Evolutionary conservation across 1,140 invertebrate species (phyloP).

Genomic region (Brachionus sp.): DNA sequence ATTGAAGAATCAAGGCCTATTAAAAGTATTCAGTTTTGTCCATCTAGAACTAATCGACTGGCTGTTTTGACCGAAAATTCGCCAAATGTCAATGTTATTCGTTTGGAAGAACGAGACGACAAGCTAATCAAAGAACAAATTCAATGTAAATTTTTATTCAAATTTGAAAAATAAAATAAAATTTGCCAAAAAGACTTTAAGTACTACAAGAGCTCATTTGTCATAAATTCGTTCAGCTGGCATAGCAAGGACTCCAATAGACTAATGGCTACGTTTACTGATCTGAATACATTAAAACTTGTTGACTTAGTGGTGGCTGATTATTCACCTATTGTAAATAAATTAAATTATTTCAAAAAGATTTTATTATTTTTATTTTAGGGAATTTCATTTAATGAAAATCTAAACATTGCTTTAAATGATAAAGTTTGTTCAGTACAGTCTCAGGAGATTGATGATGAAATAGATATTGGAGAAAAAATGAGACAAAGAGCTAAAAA

Average conservation of each 20-base stretch:
- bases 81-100: not conserved
- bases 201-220: not conserved
- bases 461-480: constrained; percentile 22
- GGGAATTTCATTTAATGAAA: not conserved
- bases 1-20: constrained; percentile 23
- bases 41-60: not conserved
- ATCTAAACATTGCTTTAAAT: not conserved
- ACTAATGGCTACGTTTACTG: constrained; percentile 9
- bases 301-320: not conserved
- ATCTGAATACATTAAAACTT: not conserved
- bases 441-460: not conserved
- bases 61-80: constrained; percentile 29
- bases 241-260: constrained; percentile 28
- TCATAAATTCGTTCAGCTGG: constrained; percentile 31
- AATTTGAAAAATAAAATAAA: not conserved
- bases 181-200: not conserved
- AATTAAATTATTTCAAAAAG: not conserved
- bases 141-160: not conserved
- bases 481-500: constrained; percentile 31
- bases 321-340: not conserved
- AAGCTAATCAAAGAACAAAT: constrained; percentile 9
- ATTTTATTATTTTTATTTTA: not conserved
- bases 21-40: constrained; percentile 45
- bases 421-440: not conserved
- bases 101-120: constrained; percentile 4